A percentile compares a stretch with the other conserved stretches of the same genome.
phyloP scores from a whole-genome alignment of 1,140 invertebrate species.

The Acromyrmex heyeri region DNA sequence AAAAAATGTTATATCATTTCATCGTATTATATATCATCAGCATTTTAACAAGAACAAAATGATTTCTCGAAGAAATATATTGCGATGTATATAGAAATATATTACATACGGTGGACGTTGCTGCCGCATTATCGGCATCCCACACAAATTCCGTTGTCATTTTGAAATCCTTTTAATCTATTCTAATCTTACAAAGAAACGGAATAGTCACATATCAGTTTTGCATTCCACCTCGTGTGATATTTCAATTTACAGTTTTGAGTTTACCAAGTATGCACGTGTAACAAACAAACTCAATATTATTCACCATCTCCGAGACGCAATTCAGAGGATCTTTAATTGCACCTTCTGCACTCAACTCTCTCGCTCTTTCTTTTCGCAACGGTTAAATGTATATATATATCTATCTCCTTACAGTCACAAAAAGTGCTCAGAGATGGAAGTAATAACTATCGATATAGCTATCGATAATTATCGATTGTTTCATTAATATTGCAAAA shows the following conservation, averaged over 20 bases:
- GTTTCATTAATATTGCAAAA: too few species aligned
- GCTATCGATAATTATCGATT: too few species aligned
- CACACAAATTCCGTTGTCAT: slow-evolving; percentile 4
- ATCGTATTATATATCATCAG: background rate
- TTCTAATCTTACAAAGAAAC: background rate
- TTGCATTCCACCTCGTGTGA: background rate
- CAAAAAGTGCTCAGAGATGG: background rate
- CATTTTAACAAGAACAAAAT: background rate
- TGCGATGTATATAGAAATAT: background rate
- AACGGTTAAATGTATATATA: background rate
- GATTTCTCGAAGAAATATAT: background rate
- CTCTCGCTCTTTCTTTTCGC: background rate
- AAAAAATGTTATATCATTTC: background rate
- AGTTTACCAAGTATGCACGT: background rate
- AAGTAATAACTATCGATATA: background rate
- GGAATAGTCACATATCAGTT: background rate
- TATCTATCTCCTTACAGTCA: background rate
- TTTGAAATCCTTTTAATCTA: background rate
- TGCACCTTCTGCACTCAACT: background rate
- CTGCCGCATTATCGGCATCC: slow-evolving; percentile 25
- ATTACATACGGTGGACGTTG: slow-evolving; percentile 11
- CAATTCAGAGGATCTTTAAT: background rate
- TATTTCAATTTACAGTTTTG: background rate
- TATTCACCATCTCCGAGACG: background rate
- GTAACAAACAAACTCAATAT: background rate